Evolutionary conservation across 2,113 vertebrate genomes (phyloP), one percentile per base, ranked within the genome.

Genomic region (Amazona guildingii): DNA sequence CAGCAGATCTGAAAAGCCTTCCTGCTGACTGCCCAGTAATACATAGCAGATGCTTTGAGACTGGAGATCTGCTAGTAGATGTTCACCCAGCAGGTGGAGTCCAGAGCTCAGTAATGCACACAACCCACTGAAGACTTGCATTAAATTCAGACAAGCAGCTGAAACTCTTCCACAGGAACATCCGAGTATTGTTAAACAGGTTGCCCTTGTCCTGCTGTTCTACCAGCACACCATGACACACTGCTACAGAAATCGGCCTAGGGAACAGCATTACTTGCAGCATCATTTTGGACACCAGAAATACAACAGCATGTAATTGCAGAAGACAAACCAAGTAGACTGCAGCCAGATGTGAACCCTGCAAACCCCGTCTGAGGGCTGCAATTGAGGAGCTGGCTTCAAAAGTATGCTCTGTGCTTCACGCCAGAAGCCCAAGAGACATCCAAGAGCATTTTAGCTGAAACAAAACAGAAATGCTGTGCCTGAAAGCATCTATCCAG

Each of bases 41-140:
- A 17, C 13, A 35, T 1, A 68, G 61, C 75, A 94, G 80, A 91
- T 82, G 66, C 73, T 88, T 37, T 59, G 44, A 27, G 77, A 66
- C 52, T 35, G n/a, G 43, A 92, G 62, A 41, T 52, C 63, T 88
- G 91, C 81, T 90, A 82, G 75, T 37, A 93, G 64, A 86, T 54
- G 28, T 86, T 92, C 72, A 82, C 82, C 95, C 97, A 97, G 92
- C 90, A 97, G 97, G 89, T 94, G 97, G 97, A 97, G 96, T 92
- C 85, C 92, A 86, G 81, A 86, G 83, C 92, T 93, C 92, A 96
- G 28, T 41, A 94, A 97, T 77, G 19, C 41, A 69, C 24, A 61
- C 55, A 83, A 70, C 9, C 54, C 68, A 43, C 80, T 35, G 18
- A 25, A 67, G 33, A 51, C 41, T 46, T 72, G n/a, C 54, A 54